These are phyloP conservation scores for Chaetodon trifasciatus DNA, from an alignment of 2,797 vertebrate genomes.

Conservation along the genomic window DNA sequence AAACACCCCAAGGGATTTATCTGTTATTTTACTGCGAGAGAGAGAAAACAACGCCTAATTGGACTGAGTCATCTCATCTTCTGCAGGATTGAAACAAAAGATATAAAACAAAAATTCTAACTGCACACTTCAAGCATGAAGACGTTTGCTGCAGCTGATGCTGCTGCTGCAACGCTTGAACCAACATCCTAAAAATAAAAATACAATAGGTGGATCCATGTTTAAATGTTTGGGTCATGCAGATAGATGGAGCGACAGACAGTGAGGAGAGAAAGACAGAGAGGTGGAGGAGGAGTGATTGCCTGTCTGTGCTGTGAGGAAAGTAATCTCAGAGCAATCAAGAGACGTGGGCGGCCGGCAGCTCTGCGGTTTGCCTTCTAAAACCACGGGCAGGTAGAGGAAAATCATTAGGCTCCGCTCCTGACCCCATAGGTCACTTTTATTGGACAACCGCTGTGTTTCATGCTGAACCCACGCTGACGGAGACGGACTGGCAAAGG, in stretches of 20 bases:
- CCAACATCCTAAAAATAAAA: constrained; percentile 19
- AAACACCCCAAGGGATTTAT: constrained; percentile 81
- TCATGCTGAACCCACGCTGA: constrained; percentile 67
- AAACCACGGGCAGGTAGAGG: constrained; percentile 73
- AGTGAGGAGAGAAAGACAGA: constrained; percentile 37
- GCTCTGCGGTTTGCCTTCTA: constrained; percentile 71
- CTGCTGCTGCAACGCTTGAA: constrained; percentile 43
- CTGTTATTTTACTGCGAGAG: constrained; percentile 79
- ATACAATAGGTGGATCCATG: constrained; percentile 14
- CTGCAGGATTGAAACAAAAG: constrained; percentile 68
- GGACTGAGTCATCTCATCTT: constrained; percentile 82
- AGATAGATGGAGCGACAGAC: constrained; percentile 57
- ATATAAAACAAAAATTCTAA: constrained; percentile 19
- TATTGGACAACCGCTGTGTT: constrained; percentile 76
- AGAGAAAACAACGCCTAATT: constrained; percentile 83
- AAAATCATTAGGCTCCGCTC: constrained; percentile 76
- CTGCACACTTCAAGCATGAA: constrained; percentile 26
- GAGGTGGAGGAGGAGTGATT: constrained; percentile 75
- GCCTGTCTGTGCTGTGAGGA: constrained; percentile 74
- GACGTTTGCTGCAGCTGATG: constrained; percentile 19
- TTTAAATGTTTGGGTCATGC: constrained; percentile 53
- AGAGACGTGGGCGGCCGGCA: constrained; percentile 71
- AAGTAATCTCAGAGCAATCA: constrained; percentile 83
- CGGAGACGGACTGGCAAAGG: constrained; percentile 45
- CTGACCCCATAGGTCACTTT: constrained; percentile 82